phyloP scores from a whole-genome alignment of 2,113 vertebrate genomes.

The Thermophis baileyi region DNA sequence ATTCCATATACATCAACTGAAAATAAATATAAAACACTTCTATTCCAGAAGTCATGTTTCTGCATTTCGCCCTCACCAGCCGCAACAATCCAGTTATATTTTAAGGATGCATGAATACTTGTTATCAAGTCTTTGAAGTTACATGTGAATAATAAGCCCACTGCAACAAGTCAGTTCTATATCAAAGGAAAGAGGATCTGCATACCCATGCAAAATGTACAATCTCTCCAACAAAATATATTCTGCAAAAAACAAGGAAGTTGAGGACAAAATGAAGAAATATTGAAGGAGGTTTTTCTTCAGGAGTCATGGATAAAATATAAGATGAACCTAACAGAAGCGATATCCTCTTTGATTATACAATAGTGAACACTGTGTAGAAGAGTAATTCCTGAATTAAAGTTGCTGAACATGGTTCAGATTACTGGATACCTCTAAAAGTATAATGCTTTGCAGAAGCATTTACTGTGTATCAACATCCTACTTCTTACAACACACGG shows the following conservation, averaged over 20 bases:
- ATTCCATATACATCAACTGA: neutral
- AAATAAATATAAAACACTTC: slow-evolving; percentile 13
- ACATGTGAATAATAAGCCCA: slow-evolving; percentile 11
- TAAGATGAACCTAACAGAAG: neutral
- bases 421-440: slow-evolving; percentile 93
- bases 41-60: neutral
- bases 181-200: neutral
- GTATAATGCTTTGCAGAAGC: slow-evolving; percentile 95
- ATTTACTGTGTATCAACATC: slow-evolving; percentile 92
- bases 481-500: slow-evolving; percentile 84
- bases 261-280: slow-evolving; percentile 48
- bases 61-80: slow-evolving; percentile 30
- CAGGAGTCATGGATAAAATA: neutral
- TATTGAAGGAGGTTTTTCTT: slow-evolving; percentile 44
- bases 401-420: slow-evolving; percentile 99
- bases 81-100: slow-evolving; percentile 50
- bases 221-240: slow-evolving; percentile 37
- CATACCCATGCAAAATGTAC: slow-evolving; percentile 27
- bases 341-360: slow-evolving; percentile 36
- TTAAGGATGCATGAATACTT: slow-evolving; percentile 51
- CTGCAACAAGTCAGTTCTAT: neutral
- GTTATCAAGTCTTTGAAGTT: slow-evolving; percentile 44
- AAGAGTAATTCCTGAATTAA: slow-evolving; percentile 78
- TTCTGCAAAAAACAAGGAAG: slow-evolving; percentile 39
- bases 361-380: slow-evolving; percentile 60